phyloP scores from a whole-genome alignment of 2,113 vertebrate species.

The Petrocephalus microphthalmus region DNA sequence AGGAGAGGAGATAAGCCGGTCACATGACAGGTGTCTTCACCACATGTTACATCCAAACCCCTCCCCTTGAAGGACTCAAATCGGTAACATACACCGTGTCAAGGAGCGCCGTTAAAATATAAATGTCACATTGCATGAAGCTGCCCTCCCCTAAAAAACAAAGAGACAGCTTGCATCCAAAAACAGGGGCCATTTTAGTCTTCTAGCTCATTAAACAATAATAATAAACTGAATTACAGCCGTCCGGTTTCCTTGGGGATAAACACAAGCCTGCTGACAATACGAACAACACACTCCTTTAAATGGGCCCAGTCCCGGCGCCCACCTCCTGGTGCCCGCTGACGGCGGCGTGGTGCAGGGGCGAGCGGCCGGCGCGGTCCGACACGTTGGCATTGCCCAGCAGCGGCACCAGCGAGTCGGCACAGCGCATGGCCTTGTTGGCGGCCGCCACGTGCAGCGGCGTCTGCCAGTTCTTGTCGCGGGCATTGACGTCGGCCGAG shows the following conservation, averaged over 20 bases:
- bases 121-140: not conserved
- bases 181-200: not conserved
- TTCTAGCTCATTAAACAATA: not conserved
- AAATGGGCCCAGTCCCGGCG: not conserved
- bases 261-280: not conserved
- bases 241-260: not conserved
- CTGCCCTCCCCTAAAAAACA: not conserved
- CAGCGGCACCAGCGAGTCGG: slow-evolving; percentile 88
- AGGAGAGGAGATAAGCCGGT: not conserved
- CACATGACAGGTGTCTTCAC: not conserved
- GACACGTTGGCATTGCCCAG: slow-evolving; percentile 96
- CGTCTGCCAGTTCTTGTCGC: slow-evolving; percentile 98
- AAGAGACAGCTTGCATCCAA: not conserved
- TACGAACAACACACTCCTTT: not conserved
- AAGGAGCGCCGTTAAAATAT: not conserved
- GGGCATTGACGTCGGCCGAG: slow-evolving; percentile 93
- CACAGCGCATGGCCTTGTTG: slow-evolving; percentile 94
- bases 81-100: not conserved
- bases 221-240: not conserved
- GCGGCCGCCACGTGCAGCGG: slow-evolving; percentile 92
- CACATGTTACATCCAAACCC: not conserved
- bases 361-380: slow-evolving; percentile 87
- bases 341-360: slow-evolving; percentile 94
- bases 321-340: slow-evolving; percentile 89
- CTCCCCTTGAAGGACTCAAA: not conserved